These are phyloP conservation scores for Leptopilina myrica DNA, from an alignment of 2,888 invertebrate genomes.

Conservation along the genomic window DNA sequence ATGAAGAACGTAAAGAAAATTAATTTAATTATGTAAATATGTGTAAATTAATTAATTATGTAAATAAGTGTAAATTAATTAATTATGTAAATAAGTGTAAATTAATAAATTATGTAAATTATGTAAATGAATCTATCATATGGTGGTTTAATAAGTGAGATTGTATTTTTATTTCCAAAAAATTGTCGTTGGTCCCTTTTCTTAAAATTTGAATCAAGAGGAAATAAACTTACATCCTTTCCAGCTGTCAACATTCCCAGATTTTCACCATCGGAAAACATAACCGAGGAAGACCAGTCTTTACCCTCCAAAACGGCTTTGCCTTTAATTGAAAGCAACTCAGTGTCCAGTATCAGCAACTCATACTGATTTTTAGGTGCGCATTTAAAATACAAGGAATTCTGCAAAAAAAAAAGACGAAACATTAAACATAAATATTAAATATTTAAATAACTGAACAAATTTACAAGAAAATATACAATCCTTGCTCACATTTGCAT, in stretches of 20 bases:
- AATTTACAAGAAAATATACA: too few relatives aligned
- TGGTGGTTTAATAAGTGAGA: too few relatives aligned
- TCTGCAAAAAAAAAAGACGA: slow-evolving; percentile 78
- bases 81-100: too few relatives aligned
- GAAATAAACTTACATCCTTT: slow-evolving; percentile 82
- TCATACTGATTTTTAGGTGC: slow-evolving; percentile 75
- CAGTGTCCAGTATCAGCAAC: slow-evolving; percentile 75
- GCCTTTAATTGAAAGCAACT: slow-evolving; percentile 78
- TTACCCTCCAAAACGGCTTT: slow-evolving; percentile 74
- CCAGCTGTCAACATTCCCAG: slow-evolving; percentile 88
- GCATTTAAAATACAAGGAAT: slow-evolving; percentile 88
- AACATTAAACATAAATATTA: not conserved
- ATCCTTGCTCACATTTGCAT: slow-evolving; percentile 84
- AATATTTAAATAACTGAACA: not conserved
- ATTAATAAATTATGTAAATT: too few relatives aligned
- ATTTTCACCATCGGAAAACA: slow-evolving; percentile 89
- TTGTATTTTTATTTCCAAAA: too few relatives aligned
- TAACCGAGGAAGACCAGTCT: slow-evolving; percentile 75
- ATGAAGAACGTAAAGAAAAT: too few relatives aligned
- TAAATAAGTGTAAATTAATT: too few relatives aligned
- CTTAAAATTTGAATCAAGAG: too few relatives aligned
- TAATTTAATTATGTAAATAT: too few relatives aligned
- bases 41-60: too few relatives aligned
- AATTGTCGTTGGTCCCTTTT: too few relatives aligned
- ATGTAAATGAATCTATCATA: too few relatives aligned